Evolutionary conservation across 2,797 vertebrate genomes (phyloP), one percentile per base, ranked within the genome.

Genomic region (Tragelaphus oryx): DNA sequence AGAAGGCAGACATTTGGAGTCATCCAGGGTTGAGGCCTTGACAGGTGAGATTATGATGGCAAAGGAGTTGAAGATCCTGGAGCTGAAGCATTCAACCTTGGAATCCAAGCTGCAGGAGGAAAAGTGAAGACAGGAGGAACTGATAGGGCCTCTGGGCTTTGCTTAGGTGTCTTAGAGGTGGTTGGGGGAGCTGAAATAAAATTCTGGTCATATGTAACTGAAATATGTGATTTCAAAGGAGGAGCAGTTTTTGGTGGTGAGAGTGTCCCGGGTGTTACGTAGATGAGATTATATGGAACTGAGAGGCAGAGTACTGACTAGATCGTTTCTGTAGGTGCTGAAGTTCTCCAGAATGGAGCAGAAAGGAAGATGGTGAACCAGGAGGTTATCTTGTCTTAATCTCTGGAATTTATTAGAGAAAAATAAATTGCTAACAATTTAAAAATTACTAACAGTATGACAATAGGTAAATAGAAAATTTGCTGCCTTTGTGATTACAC

Each of bases 301-400:
- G 48, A 94, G 55, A 91, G 26, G 26, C 93, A 74, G 59, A 68
- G 22, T 37, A 24, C 46, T 78, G 37, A 12, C 65, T 68, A 68
- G 17, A 52, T 65, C 10, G 22, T 30, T 46, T 7, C 0, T 50
- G 54, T 89, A 75, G 46, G 30, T 74, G 41, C 65, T 71, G 28
- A 89, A 44, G n/a, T 74, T 22, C 5, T n/a, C 17, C 26, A 79
- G 55, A 48, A 13, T 74, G 54, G 52, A 76, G n/a, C 33, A 0
- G 60, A 95, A 41, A 89, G 55, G 76, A 97, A 93, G 91, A 87
- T 68, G 28, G n/a, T 92, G 50, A 93, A 37, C 48, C 5, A 84
- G 10, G 24, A 75, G 10, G 13, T 76, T 88, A 24, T 82, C 41
- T 96, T 89, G 62, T 65, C 48, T 90, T 87, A 54, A 87, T 65